Percentiles rank a stretch among this genome's conserved stretches.
Conservation (phyloP, 2,888 invertebrate species). For the Ceramica pisi region DNA sequence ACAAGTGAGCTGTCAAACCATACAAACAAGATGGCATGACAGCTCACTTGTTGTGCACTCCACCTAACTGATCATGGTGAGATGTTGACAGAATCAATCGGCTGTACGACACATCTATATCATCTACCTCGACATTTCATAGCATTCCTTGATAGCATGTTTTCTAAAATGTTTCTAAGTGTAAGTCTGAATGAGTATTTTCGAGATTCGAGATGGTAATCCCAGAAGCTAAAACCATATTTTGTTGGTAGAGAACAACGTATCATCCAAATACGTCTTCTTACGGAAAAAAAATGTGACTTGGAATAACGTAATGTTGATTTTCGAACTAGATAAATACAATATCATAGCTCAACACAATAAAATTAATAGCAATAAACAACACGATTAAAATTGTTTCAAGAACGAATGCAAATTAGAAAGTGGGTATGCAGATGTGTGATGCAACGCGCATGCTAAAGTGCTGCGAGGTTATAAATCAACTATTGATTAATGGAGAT, state of each 20-base stretch:
- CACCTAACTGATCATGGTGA: too few species aligned
- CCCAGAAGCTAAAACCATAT: background rate
- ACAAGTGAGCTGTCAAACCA: too few species aligned
- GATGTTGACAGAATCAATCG: too few species aligned
- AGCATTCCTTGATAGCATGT: background rate
- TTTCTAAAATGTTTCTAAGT: background rate
- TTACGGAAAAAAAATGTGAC: background rate
- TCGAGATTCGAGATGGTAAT: too few species aligned
- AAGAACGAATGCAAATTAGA: slow-evolving; percentile 57
- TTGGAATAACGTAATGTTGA: background rate
- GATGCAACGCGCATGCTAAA: slow-evolving; percentile 44
- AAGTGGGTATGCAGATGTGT: slow-evolving; percentile 52
- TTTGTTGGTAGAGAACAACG: background rate
- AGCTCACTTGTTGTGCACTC: too few species aligned
- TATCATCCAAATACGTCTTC: background rate
- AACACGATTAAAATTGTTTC: slow-evolving; percentile 45
- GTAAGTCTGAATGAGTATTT: too few species aligned
- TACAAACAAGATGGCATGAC: too few species aligned
- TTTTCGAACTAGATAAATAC: background rate
- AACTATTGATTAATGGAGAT: slow-evolving; percentile 46
- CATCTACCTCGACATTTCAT: too few species aligned
- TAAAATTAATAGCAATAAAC: background rate
- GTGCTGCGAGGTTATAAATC: slow-evolving; percentile 25
- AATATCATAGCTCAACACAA: background rate
- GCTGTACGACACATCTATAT: too few species aligned